Evolutionary conservation across 2,888 invertebrate species (phyloP).

Genomic region (Catocala sponsa): DNA sequence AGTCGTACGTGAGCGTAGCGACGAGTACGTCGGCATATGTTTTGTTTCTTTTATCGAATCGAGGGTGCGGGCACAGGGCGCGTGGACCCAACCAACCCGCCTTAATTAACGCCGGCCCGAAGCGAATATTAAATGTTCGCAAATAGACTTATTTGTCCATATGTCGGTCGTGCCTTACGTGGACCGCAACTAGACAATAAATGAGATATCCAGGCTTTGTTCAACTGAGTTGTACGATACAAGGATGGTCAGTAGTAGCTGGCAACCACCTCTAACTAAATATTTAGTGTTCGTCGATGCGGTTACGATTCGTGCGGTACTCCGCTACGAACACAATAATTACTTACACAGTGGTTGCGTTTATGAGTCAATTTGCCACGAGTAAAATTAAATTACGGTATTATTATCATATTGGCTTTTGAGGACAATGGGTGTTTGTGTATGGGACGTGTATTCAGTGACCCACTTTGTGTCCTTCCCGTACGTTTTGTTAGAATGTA

Average conservation of each 20-base stretch:
- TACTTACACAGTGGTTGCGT: conserved; percentile 25
- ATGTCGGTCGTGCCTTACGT: conserved; percentile 53
- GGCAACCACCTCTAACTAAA: conserved; percentile 33
- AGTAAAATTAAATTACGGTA: conserved; percentile 31
- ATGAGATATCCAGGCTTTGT: conserved; percentile 62
- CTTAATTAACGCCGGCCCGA: conserved; percentile 78
- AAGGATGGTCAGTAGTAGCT: conserved; percentile 37
- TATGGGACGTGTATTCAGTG: conserved; percentile 4
- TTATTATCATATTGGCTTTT: conserved; percentile 7
- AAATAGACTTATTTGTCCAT: conserved; percentile 80
- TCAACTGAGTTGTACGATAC: conserved; percentile 42
- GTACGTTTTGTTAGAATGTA: conserved; percentile 1
- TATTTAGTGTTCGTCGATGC: conserved; percentile 39
- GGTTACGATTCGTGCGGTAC: conserved; percentile 37
- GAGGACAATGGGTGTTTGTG: conserved; percentile 5
- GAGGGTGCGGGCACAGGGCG: conserved; percentile 39
- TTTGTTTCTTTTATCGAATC: conserved; percentile 60
- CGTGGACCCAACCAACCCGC: conserved; percentile 63
- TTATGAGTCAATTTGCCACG: conserved; percentile 31
- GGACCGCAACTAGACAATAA: conserved; percentile 60
- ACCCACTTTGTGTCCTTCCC: neutral
- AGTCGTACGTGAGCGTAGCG: neutral
- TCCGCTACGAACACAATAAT: conserved; percentile 27
- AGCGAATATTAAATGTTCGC: conserved; percentile 82
- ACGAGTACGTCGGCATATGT: conserved; percentile 31